Evolutionary conservation across 2,113 vertebrate genomes (phyloP).

Genomic region (Hippocampus comes): DNA sequence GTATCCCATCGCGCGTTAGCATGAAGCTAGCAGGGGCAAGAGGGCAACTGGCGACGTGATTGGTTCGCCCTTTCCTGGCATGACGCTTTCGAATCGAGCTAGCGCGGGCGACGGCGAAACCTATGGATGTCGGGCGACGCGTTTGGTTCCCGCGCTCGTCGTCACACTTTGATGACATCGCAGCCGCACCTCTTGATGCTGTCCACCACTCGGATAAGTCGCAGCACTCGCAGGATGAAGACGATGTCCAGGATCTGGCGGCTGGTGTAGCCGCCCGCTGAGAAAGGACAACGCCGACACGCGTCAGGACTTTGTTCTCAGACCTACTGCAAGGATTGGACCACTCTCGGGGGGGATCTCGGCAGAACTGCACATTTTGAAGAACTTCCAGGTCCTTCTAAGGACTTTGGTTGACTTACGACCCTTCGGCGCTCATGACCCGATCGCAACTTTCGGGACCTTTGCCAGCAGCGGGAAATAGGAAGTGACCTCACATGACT

Average conservation of each 20-base stretch:
- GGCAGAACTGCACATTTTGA: neutral
- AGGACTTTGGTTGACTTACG: too few relatives aligned
- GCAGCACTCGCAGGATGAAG: conserved; percentile 84
- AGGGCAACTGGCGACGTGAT: neutral
- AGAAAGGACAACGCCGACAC: neutral
- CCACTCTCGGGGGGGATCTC: neutral
- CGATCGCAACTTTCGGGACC: neutral
- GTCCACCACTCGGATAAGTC: conserved; percentile 84
- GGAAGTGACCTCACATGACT: conserved; percentile 70
- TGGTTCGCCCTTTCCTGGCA: neutral
- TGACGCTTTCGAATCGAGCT: neutral
- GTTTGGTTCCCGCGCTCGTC: too few relatives aligned
- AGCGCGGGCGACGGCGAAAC: too few relatives aligned
- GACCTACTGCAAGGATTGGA: neutral
- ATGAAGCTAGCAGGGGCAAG: neutral
- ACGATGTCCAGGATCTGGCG: conserved; percentile 89
- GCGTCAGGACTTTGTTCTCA: neutral
- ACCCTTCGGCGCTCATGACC: too few relatives aligned
- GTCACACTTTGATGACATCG: neutral
- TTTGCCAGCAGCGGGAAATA: neutral
- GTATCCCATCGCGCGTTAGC: neutral
- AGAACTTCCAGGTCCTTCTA: too few relatives aligned
- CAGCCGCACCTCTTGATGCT: conserved; percentile 79
- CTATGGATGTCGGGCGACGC: too few relatives aligned
- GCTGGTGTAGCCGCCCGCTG: conserved; percentile 79